Evolutionary conservation across 2,888 invertebrate genomes (phyloP), one percentile per base, ranked within the genome.

Genomic region (Caradrina clavipalpis): DNA sequence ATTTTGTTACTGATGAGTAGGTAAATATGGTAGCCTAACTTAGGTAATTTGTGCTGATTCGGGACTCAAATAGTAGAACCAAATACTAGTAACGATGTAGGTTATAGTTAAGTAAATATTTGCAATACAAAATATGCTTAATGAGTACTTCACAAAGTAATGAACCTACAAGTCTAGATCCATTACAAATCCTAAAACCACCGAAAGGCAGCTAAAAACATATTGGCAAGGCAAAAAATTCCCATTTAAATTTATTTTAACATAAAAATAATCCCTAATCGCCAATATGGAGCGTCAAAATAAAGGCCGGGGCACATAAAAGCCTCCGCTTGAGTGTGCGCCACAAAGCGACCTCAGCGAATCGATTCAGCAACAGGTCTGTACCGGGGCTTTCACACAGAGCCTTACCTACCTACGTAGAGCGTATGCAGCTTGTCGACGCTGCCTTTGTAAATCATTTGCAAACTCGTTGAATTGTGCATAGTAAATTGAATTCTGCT

Each of bases 321-420:
- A 85, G 83, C 81, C 73, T 73, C 71, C 80, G 74, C 73, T 82
- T 73, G 88, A 87, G 88, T 86, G 84, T 88, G 88, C 90, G 90
- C 88, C 83, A 81, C 86, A 88, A 87, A 88, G 88, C 86, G 86
- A 82, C 77, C 81, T 82, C 85, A 82, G 77, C 85, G 78, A 91
- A 93, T 93, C 93, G 93, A 93, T 93, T 86, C 87, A 91, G 93
- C 93, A 93, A 93, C 93, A 93, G 93, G 93, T 93, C 82, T 76
- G 56, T 71, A 67, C 78, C 85, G 79, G 86, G 86, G 86, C 86
- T 86, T 84, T 83, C 73, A 76, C 69, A 76, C 79, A 75, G 76
- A 70, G 59, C 60, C 66, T 72, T 73, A 78, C 51, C 60, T 69
- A 72, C 69, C 68, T 70, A 69, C 70, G 15, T 35, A 70, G 22